Evolutionary conservation across 2,888 invertebrate genomes (phyloP), one percentile per base, ranked within the genome.

Genomic region (Synanthedon vespiformis): DNA sequence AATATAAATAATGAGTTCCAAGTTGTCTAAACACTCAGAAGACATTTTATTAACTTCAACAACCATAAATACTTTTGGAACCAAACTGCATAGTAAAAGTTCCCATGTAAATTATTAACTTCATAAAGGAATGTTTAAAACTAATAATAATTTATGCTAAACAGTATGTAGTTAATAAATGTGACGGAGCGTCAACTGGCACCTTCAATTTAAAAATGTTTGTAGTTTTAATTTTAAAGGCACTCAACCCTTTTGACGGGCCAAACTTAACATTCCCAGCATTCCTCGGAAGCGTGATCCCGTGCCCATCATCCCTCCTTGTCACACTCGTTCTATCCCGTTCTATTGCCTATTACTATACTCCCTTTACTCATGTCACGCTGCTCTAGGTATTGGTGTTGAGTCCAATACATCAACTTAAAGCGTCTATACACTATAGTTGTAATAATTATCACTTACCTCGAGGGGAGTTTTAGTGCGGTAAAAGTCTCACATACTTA

Each of bases 221-320:
- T 83, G 78, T 79, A 77, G 74, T 80, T 80, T 81, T 77, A 78
- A 84, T 83, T 85, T 80, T 72, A 69, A 80, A 80, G 72, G 74
- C 74, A 74, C 77, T 80, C 74, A 74, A 68, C 74, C 75, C 83
- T 34, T 80, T 78, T 80, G 75, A 73, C 70, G 67, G 70, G 59
- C 67, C 71, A 67, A 75, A 76, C 72, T 80, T 80, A 71, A 77
- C 80, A 82, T 85, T 78, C 82, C 72, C 65, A 52, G 64, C 76
- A 75, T 82, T 71, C 80, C 77, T 62, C 61, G 71, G 63, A 66
- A 75, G 79, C 75, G 78, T 75, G 68, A 77, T 72, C 55, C 56
- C 54, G 57, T 57, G 41, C 53, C 40, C 48, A 53, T 54, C 53
- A 53, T 52, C 51, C 49, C 48, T 52, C 52, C 50, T 52, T 56